Evolutionary conservation across 2,797 vertebrate species (phyloP).

Genomic region (Pelodytes ibericus): DNA sequence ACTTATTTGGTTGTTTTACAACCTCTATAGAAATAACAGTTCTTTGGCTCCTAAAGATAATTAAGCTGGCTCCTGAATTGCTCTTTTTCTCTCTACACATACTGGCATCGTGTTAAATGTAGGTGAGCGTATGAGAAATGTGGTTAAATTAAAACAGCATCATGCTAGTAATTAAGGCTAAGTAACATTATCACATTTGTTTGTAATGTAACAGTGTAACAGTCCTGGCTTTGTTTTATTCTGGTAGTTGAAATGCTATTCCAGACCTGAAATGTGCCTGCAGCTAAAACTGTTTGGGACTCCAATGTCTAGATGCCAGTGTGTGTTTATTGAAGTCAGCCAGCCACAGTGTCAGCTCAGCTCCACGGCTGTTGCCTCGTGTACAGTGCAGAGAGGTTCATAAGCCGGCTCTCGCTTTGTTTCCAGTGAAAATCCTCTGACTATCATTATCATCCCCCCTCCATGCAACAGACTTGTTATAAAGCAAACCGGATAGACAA

Average conservation of each 20-base stretch:
- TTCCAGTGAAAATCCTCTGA: slow-evolving; percentile 7
- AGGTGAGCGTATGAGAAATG: too few species aligned
- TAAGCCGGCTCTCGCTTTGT: slow-evolving; percentile 9
- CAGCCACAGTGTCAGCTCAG: slow-evolving; percentile 38
- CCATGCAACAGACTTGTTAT: slow-evolving; percentile 49
- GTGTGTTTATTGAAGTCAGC: slow-evolving; percentile 57
- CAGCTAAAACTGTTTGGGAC: slow-evolving; percentile 55
- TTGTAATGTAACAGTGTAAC: too few species aligned
- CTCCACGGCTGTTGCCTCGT: not conserved
- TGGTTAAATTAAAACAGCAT: too few species aligned
- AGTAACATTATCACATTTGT: too few species aligned
- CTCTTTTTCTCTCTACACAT: too few species aligned
- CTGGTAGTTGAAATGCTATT: slow-evolving; percentile 37
- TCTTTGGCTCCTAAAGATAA: too few species aligned
- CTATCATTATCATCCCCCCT: slow-evolving; percentile 53
- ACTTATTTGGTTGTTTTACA: too few species aligned
- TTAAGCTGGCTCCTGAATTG: too few species aligned
- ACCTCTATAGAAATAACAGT: too few species aligned
- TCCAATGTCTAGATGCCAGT: slow-evolving; percentile 58
- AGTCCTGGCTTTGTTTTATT: slow-evolving; percentile 1
- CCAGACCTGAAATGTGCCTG: slow-evolving; percentile 51
- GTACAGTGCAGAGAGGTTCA: not conserved
- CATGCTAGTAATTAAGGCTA: too few species aligned
- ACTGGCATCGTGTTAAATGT: too few species aligned
- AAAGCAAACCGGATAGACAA: slow-evolving; percentile 23